These are phyloP conservation scores for Anas bernieri DNA, from an alignment of 2,797 vertebrate genomes.

Conservation along the genomic window DNA sequence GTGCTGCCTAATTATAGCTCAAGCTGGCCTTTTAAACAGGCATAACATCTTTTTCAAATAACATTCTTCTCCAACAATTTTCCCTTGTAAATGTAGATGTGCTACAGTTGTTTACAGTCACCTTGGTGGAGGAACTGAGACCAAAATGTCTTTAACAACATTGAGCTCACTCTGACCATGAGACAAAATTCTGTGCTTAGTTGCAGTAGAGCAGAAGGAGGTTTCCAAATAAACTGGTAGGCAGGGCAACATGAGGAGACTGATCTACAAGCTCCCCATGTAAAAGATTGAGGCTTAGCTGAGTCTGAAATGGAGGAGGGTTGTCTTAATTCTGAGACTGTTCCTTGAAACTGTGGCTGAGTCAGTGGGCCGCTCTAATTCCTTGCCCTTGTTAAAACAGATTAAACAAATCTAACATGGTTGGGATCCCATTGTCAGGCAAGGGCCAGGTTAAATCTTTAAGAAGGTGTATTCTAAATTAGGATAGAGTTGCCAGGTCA, in stretches of 20 bases:
- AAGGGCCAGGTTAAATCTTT: background rate
- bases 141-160: background rate
- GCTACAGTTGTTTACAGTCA: background rate
- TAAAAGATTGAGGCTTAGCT: background rate
- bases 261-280: background rate
- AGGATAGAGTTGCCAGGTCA: background rate
- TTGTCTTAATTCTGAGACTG: background rate
- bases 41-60: background rate
- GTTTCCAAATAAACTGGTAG: background rate
- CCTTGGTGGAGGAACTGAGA: background rate
- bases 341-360: background rate
- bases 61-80: background rate
- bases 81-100: background rate
- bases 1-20: conserved; percentile 9
- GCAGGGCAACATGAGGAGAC: background rate
- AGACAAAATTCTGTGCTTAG: background rate
- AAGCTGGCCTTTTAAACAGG: background rate
- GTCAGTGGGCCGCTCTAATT: background rate
- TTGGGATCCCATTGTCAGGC: background rate
- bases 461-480: background rate
- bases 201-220: background rate
- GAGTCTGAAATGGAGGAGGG: background rate
- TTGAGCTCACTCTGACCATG: background rate
- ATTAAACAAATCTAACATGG: background rate
- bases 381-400: background rate